These are phyloP conservation scores for Lepus townsendii DNA, from an alignment of 2,797 vertebrate species.

Conservation along the genomic window DNA sequence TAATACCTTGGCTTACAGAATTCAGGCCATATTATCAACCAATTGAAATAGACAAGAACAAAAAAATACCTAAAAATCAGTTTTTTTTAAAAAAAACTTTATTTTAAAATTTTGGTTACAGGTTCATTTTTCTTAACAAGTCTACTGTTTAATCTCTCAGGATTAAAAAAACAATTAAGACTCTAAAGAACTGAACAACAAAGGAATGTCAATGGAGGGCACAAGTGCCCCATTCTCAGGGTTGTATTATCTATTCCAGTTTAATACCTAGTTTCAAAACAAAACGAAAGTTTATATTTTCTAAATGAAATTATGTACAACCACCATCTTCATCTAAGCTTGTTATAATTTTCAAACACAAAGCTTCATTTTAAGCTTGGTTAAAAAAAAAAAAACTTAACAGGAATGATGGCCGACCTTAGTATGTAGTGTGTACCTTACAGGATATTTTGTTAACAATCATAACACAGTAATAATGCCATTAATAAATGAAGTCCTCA, in stretches of 20 bases:
- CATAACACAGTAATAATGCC: slow-evolving; percentile 85
- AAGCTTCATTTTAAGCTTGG: slow-evolving; percentile 83
- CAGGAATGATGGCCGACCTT: slow-evolving; percentile 83
- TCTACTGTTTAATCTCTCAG: slow-evolving; percentile 84
- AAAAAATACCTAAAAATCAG: slow-evolving; percentile 84
- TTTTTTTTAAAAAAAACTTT: slow-evolving; percentile 81
- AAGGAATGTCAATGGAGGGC: slow-evolving; percentile 80
- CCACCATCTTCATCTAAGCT: slow-evolving; percentile 79
- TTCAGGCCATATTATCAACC: slow-evolving; percentile 73
- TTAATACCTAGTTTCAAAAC: slow-evolving; percentile 82
- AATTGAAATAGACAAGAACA: slow-evolving; percentile 85
- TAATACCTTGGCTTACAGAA: slow-evolving; percentile 70
- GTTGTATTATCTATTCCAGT: slow-evolving; percentile 78
- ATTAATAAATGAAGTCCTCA: slow-evolving; percentile 85
- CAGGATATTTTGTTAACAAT: slow-evolving; percentile 82
- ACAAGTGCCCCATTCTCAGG: slow-evolving; percentile 74
- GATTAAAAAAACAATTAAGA: slow-evolving; percentile 81
- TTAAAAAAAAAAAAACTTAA: slow-evolving; percentile 70
- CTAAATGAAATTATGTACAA: slow-evolving; percentile 84
- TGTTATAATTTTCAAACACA: slow-evolving; percentile 80
- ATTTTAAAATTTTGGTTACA: slow-evolving; percentile 86
- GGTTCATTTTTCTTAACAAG: slow-evolving; percentile 85
- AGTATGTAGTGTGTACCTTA: slow-evolving; percentile 85
- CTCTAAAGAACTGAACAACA: slow-evolving; percentile 84
- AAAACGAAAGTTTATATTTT: slow-evolving; percentile 81